These are phyloP conservation scores for Lissonota sp. DNA, from an alignment of 2,888 invertebrate species.

Conservation along the genomic window DNA sequence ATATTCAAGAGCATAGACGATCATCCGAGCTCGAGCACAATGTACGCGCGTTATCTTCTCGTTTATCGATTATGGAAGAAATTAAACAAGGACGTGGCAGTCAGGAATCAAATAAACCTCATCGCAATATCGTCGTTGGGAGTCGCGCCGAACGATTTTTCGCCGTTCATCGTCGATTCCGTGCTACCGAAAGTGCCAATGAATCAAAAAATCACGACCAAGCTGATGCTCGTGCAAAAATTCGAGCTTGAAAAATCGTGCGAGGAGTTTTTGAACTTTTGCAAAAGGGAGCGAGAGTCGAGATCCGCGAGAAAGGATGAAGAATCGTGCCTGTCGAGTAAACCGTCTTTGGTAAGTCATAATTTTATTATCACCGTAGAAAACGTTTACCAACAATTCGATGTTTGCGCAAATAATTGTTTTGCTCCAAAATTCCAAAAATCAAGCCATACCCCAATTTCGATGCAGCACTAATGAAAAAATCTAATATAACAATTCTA, in stretches of 20 bases:
- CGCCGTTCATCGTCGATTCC: constrained; percentile 73
- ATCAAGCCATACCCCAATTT: background rate
- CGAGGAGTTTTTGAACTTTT: constrained; percentile 76
- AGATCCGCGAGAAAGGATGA: constrained; percentile 45
- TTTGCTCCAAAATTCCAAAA: background rate
- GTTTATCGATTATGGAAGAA: constrained; percentile 81
- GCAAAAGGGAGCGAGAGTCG: constrained; percentile 62
- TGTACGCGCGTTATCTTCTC: constrained; percentile 80
- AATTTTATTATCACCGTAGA: background rate
- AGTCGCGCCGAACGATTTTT: constrained; percentile 72
- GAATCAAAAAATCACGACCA: constrained; percentile 72
- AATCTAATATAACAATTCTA: constrained; percentile 49
- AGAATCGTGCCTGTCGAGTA: constrained; percentile 27
- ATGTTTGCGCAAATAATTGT: background rate
- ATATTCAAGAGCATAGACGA: constrained; percentile 75
- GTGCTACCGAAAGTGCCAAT: constrained; percentile 80
- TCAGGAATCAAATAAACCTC: constrained; percentile 76
- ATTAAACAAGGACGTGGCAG: constrained; percentile 74
- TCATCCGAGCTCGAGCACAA: constrained; percentile 75
- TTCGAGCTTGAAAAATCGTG: constrained; percentile 78
- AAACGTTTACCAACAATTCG: background rate
- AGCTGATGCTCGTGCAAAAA: constrained; percentile 74
- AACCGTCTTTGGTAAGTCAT: constrained; percentile 51
- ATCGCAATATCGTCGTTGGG: constrained; percentile 75
- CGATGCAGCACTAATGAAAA: background rate